Conservation (phyloP, 2,113 vertebrate genomes). For the Excalfactoria chinensis region DNA sequence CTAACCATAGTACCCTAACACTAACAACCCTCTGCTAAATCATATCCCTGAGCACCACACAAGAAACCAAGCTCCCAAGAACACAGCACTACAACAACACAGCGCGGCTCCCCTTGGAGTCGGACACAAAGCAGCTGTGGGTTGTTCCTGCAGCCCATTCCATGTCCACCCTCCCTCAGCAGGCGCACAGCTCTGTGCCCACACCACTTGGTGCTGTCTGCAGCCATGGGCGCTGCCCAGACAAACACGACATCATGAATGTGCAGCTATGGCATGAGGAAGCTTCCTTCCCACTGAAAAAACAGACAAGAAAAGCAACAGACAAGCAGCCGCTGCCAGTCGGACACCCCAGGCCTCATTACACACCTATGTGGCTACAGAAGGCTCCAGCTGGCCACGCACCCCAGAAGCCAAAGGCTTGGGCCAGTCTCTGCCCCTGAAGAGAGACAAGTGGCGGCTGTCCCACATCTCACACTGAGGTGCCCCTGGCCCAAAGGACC, state of each 20-base stretch:
- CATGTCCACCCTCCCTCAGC: too few species aligned
- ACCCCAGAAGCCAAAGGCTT: background rate
- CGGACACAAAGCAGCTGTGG: accelerated
- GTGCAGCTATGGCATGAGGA: accelerated
- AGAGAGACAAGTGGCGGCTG: background rate
- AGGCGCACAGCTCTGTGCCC: background rate
- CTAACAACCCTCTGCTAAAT: too few species aligned
- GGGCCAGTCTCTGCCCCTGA: background rate
- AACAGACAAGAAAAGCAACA: background rate
- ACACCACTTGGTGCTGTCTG: accelerated
- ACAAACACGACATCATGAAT: accelerated
- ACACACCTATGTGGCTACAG: accelerated
- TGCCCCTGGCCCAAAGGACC: background rate
- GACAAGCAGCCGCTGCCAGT: accelerated
- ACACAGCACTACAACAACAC: accelerated
- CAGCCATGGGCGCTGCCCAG: background rate
- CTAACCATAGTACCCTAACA: too few species aligned
- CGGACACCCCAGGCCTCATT: accelerated
- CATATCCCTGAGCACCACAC: too few species aligned
- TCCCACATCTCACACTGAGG: background rate
- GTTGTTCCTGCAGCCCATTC: accelerated
- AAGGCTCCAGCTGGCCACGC: accelerated
- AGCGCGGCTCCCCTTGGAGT: accelerated
- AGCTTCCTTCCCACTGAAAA: background rate
- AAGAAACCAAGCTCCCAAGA: background rate